Conservation (phyloP, 2,888 invertebrate species). For the Tipula vernalis region DNA sequence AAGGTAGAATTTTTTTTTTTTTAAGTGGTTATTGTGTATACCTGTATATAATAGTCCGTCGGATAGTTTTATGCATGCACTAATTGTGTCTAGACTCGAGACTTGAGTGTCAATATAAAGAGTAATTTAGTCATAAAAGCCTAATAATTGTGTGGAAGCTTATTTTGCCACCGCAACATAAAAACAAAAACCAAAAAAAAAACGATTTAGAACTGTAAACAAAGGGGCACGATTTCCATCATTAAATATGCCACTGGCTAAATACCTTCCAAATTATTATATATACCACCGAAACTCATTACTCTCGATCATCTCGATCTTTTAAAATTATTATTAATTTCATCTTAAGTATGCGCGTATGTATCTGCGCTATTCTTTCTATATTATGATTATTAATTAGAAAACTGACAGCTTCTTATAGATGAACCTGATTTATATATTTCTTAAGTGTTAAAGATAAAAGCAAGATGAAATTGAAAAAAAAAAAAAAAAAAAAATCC, state of each 20-base stretch:
- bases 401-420: constrained; percentile 4
- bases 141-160: too few relatives aligned
- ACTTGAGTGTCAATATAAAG: not conserved
- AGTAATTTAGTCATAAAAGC: not conserved
- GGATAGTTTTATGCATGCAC: not conserved
- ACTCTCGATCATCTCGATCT: not conserved
- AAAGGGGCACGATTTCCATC: not conserved
- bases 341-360: not conserved
- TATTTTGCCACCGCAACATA: too few relatives aligned
- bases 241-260: not conserved
- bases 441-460: not conserved
- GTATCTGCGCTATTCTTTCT: not conserved
- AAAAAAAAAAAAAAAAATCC: not conserved
- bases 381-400: constrained; percentile 6
- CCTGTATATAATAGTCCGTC: not conserved
- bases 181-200: not conserved
- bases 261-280: not conserved
- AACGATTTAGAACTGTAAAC: not conserved
- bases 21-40: not conserved
- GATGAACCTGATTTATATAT: not conserved
- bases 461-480: not conserved
- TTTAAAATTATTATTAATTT: not conserved
- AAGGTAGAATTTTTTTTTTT: not conserved
- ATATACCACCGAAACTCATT: not conserved
- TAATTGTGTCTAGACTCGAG: not conserved